A percentile compares a stretch with the other conserved stretches of the same genome.
Conservation (phyloP, 2,797 vertebrate species). For the Rhynchonycteris naso region DNA sequence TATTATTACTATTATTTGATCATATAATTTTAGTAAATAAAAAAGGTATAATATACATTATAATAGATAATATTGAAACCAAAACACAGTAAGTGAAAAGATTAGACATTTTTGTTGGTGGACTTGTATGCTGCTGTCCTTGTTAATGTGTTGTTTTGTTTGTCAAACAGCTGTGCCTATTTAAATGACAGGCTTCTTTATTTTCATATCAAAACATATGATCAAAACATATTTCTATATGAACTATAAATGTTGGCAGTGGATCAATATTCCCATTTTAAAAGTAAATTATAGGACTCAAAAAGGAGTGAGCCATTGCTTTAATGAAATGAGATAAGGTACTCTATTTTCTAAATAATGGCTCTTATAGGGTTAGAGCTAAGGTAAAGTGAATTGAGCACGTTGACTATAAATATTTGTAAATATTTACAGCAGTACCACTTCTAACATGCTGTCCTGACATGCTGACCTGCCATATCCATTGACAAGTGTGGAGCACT, state of each 20-base stretch:
- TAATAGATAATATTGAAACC: not conserved
- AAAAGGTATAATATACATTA: not conserved
- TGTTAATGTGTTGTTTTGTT: not conserved
- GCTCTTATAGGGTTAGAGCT: not conserved
- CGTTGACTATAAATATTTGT: not conserved
- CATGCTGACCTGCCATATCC: not conserved
- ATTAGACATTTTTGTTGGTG: not conserved
- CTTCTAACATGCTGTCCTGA: not conserved
- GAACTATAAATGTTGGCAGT: not conserved
- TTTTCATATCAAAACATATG: not conserved
- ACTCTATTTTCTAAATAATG: not conserved
- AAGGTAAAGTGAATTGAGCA: not conserved
- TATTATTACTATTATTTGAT: not conserved
- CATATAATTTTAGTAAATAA: not conserved
- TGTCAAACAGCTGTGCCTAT: not conserved
- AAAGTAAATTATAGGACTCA: conserved; percentile 22
- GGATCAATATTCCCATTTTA: not conserved
- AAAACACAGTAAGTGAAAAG: not conserved
- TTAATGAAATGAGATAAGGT: not conserved
- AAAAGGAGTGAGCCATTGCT: conserved; percentile 24
- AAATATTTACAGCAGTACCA: not conserved
- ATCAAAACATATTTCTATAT: not conserved
- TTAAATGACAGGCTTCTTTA: not conserved
- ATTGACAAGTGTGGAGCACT: not conserved
- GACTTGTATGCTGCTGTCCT: not conserved